Evolutionary conservation across 2,888 invertebrate genomes (phyloP), one percentile per base, ranked within the genome.

Genomic region (Drosophila dives): DNA sequence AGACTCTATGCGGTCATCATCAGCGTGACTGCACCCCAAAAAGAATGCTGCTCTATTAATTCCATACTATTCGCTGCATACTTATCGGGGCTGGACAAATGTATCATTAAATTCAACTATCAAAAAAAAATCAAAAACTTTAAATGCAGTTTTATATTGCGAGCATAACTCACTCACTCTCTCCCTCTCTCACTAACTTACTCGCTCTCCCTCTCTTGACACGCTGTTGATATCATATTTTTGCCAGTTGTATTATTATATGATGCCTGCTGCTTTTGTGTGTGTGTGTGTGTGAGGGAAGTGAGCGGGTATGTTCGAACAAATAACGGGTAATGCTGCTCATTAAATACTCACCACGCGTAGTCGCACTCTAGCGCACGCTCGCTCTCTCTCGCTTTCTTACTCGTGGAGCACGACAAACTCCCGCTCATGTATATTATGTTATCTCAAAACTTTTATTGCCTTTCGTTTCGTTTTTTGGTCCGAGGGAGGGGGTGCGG

Each of bases 181-280:
- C 20, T 36, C 40, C 23, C 70, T 51, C 55, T 51, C 36, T 29
- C 38, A 23, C 58, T 48, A 20, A 1, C 58, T 50, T n/a, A 50
- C 55, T 23, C 34, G 20, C 65, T 54, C 48, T 26, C 49, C 60
- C 56, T 36, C 74, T 77, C 71, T 73, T 75, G 71, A 83, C 89
- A 89, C 89, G 89, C 89, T 89, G 89, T 89, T 89, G 89, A 89
- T 89, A 89, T 89, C 89, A 90, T 89, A 90, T 88, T 89, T 90
- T 90, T 79, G 83, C 79, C 75, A 81, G 77, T 84, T 82, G 77
- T 89, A 86, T 81, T 89, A 84, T 86, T 89, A 81, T 83, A 78
- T 75, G 84, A 81, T 73, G 77, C 75, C 77, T 77, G 55, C 80
- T 77, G 63, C 63, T 69, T 72, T 55, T 56, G 74, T 74, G 63